Conservation (phyloP, 2,797 vertebrate genomes). For the Poeciliopsis turneri region DNA sequence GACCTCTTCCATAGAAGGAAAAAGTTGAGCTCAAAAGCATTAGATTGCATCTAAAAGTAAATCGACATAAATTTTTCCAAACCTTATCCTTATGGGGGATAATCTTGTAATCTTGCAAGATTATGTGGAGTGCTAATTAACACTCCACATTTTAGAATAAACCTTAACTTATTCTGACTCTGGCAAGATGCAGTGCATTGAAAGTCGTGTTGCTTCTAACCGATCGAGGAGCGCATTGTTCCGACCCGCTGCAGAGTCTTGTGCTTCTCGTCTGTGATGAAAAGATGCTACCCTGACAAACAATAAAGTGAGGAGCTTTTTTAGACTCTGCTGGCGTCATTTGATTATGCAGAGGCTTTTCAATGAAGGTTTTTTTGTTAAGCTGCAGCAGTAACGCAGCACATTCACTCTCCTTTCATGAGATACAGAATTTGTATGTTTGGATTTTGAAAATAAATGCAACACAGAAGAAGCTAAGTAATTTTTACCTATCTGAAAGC, state of each 20-base stretch:
- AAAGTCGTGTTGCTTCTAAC: conserved; percentile 55
- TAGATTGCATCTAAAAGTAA: conserved; percentile 28
- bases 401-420: conserved; percentile 26
- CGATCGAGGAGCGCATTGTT: conserved; percentile 52
- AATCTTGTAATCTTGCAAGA: too few species aligned
- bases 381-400: conserved; percentile 38
- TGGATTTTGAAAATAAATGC: background rate
- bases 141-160: too few species aligned
- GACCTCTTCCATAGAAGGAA: background rate
- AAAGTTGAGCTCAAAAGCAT: conserved; percentile 9
- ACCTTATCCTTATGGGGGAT: background rate
- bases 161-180: conserved; percentile 45
- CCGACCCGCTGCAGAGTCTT: conserved; percentile 51
- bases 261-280: conserved; percentile 51
- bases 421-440: conserved; percentile 15
- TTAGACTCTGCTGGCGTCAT: conserved; percentile 57
- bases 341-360: conserved; percentile 56
- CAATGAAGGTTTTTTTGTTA: conserved; percentile 55
- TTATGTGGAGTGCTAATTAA: too few species aligned
- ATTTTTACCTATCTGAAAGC: conserved; percentile 20
- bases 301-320: conserved; percentile 56
- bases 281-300: conserved; percentile 69
- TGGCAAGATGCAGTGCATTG: conserved; percentile 54
- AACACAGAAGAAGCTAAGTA: conserved; percentile 26
- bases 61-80: conserved; percentile 54